These are phyloP conservation scores for Jordanella pulchra DNA, from an alignment of 2,797 vertebrate species.

Conservation along the genomic window DNA sequence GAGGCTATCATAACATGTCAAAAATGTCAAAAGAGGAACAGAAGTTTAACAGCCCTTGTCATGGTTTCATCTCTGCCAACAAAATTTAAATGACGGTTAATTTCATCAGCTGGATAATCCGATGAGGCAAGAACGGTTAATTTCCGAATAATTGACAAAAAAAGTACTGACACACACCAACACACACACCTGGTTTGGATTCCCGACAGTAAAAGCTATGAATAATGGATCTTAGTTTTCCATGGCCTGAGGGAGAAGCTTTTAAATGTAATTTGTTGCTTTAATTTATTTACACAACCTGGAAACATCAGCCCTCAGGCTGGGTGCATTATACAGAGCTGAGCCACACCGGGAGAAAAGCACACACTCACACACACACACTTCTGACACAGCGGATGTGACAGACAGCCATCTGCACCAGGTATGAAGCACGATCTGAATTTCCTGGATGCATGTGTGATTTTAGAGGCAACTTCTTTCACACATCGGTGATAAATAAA, in stretches of 20 bases:
- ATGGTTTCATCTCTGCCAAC: slow-evolving; percentile 30
- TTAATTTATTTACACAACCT: slow-evolving; percentile 79
- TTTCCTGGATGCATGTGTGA: neutral
- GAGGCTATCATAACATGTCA: neutral
- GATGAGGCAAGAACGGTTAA: slow-evolving; percentile 49
- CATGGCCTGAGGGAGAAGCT: slow-evolving; percentile 70
- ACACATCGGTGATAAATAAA: neutral
- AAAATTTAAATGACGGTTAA: slow-evolving; percentile 54
- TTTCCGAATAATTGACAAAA: slow-evolving; percentile 61
- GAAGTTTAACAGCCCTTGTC: slow-evolving; percentile 9
- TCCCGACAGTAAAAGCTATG: slow-evolving; percentile 65
- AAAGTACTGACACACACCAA: slow-evolving; percentile 18
- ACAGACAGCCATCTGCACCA: slow-evolving; percentile 5
- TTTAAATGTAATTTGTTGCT: slow-evolving; percentile 79
- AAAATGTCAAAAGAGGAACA: neutral
- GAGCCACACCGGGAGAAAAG: slow-evolving; percentile 13
- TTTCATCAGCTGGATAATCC: slow-evolving; percentile 54
- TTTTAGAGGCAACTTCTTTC: slow-evolving; percentile 7
- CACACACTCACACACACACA: neutral
- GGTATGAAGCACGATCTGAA: slow-evolving; percentile 3
- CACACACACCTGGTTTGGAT: slow-evolving; percentile 59
- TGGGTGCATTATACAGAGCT: slow-evolving; percentile 43
- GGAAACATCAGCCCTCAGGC: slow-evolving; percentile 63
- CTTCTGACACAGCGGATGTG: neutral
- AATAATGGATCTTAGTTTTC: slow-evolving; percentile 74